A percentile compares a stretch with the other conserved stretches of the same genome.
Conservation (phyloP, 1,140 invertebrate species). For the Apocrypta bakeri region DNA sequence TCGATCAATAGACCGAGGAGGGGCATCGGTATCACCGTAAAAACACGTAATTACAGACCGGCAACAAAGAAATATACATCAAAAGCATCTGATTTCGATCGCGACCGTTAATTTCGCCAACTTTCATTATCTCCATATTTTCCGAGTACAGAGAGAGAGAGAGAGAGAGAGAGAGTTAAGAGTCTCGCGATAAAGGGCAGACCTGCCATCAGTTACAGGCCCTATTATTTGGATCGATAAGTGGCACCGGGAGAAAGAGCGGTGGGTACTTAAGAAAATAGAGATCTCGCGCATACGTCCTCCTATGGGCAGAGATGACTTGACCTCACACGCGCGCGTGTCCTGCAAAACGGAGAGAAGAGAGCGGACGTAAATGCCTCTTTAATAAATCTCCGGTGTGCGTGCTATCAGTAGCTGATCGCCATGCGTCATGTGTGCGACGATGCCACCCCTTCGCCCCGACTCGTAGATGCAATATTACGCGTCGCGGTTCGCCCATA, state of each 20-base stretch:
- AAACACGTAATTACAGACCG: not conserved
- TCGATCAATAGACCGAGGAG: too few relatives aligned
- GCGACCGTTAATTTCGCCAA: slow-evolving; percentile 24
- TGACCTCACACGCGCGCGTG: not conserved
- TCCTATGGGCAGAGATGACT: not conserved
- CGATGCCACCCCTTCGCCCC: slow-evolving; percentile 62
- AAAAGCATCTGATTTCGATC: slow-evolving; percentile 4
- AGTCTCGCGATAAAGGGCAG: not conserved
- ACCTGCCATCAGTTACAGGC: slow-evolving; percentile 36
- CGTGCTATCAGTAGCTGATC: slow-evolving; percentile 69
- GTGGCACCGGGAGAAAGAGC: not conserved
- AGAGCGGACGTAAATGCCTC: slow-evolving; percentile 55
- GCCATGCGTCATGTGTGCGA: slow-evolving; percentile 65
- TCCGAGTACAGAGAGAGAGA: not conserved
- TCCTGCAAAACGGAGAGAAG: not conserved
- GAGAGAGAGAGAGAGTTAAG: too few relatives aligned
- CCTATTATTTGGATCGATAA: slow-evolving; percentile 40
- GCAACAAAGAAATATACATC: slow-evolving; percentile 8
- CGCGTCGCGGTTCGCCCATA: slow-evolving; percentile 66
- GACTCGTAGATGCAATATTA: slow-evolving; percentile 66
- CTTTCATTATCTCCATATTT: slow-evolving; percentile 30
- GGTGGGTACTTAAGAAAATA: slow-evolving; percentile 20
- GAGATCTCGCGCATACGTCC: slow-evolving; percentile 22
- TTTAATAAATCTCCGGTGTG: slow-evolving; percentile 65
- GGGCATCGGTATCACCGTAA: too few relatives aligned